Base-by-base conservation (phyloP, 2,113 vertebrate genomes). In the Phalacrocorax aristotelis region DNA sequence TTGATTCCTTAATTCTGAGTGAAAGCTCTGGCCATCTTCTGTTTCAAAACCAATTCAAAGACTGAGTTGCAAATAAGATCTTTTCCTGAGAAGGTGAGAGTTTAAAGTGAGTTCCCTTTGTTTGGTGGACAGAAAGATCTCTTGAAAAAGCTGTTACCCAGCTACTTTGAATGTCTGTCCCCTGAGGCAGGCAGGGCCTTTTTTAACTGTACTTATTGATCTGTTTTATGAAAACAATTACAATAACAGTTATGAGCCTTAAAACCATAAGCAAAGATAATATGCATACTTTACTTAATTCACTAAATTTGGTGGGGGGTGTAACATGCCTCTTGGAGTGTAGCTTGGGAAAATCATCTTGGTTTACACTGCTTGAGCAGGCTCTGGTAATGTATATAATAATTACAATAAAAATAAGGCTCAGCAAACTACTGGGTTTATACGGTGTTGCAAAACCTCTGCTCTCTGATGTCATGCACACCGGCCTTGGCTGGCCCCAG, bases 151-250 rank as follows among this genome's bases (percentile, higher is more conserved):
- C 71, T 70, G 22, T 70, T 92, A 77, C 42, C 22, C 54, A 54
- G 51, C 68, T 78, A 64, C 65, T 79, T 49, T 85, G 79, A 79
- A 72, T 85, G 46, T 18, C 46, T 91, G 16, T 77, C 14, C 82
- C 89, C 77, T 61, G 61, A n/a, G 74, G 74, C 49, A 82, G 40
- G 15, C 57, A 87, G 48, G 66, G 49, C 54, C 76, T 81, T 13
- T 81, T 96, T 92, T 76, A 74, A 52, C 29, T 83, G n/a, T 91
- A 80, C 69, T 93, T 91, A 93, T 74, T 90, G 91, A 84, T 95
- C 81, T 91, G 87, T 89, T 84, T 91, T 89, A 95, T 70, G 70
- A 80, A 93, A 95, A 91, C 81, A 89, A 85, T 95, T 95, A 72
- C 25, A 27, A 60, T 42, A 80, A 32, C 81, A 74, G 92, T 94